Evolutionary conservation across 2,797 vertebrate genomes (phyloP).

Genomic region (Ciconia nigra): DNA sequence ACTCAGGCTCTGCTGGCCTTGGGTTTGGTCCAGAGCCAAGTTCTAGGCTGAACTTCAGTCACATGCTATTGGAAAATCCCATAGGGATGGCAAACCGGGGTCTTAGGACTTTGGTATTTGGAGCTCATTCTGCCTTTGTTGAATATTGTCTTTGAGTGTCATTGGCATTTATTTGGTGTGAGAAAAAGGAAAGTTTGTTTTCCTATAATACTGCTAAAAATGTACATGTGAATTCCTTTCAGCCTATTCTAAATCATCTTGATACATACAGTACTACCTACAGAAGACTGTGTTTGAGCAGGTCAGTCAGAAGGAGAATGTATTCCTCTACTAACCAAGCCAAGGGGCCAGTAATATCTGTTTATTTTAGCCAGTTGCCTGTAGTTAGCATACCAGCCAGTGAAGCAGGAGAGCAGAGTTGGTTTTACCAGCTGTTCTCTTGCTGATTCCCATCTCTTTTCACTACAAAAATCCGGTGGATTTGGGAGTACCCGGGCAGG

Average conservation of each 20-base stretch:
- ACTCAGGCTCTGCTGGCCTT: not conserved
- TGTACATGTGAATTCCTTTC: not conserved
- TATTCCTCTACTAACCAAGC: not conserved
- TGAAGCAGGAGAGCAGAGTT: not conserved
- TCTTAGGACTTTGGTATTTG: not conserved
- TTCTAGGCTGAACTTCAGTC: slow-evolving; percentile 12
- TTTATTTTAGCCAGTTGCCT: not conserved
- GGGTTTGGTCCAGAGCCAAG: slow-evolving; percentile 36
- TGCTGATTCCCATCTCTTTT: not conserved
- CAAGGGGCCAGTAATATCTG: not conserved
- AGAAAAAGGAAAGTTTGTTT: not conserved
- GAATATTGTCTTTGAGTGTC: not conserved
- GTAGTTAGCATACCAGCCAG: not conserved
- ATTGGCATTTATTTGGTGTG: not conserved
- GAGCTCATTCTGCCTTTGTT: not conserved
- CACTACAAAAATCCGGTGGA: not conserved
- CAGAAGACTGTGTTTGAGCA: not conserved
- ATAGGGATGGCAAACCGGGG: not conserved
- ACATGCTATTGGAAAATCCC: not conserved
- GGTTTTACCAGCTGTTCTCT: not conserved
- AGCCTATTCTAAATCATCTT: not conserved
- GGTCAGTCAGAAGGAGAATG: not conserved
- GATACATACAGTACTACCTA: not conserved
- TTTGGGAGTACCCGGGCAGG: not conserved
- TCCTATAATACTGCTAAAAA: not conserved